These are phyloP conservation scores for Drosophila kepulauana DNA, from an alignment of 1,140 invertebrate species.

Conservation along the genomic window DNA sequence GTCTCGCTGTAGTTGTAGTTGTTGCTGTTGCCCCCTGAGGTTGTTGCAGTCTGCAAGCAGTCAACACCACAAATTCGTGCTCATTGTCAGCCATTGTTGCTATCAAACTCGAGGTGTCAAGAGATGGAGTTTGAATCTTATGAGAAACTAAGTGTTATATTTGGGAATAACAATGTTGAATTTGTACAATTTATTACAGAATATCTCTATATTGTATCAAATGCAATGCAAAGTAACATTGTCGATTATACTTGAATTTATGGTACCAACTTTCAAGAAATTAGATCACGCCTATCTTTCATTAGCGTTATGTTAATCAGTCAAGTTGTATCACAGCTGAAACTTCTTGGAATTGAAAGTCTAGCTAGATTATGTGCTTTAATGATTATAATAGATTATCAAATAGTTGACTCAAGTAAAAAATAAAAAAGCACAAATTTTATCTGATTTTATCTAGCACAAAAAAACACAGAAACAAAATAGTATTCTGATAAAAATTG, in stretches of 20 bases:
- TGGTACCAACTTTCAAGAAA: not conserved
- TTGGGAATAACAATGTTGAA: not conserved
- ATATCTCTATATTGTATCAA: no score
- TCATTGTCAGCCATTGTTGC: constrained; percentile 45
- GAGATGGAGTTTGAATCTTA: constrained; percentile 8
- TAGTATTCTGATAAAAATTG: no score
- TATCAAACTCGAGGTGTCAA: constrained; percentile 12
- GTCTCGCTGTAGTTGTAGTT: constrained; percentile 1
- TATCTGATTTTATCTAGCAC: no score
- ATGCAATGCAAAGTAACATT: no score
- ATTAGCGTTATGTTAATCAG: constrained; percentile 1
- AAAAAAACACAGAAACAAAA: no score
- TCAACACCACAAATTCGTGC: constrained; percentile 32
- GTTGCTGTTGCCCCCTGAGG: not conserved
- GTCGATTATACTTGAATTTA: not conserved
- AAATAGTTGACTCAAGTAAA: not conserved
- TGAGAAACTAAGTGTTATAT: no score
- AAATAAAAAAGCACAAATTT: not conserved
- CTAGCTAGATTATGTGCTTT: not conserved
- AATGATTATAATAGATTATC: not conserved
- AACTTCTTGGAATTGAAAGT: not conserved
- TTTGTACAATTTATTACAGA: not conserved
- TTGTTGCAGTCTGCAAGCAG: constrained; percentile 21
- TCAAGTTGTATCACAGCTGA: not conserved
- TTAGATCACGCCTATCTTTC: not conserved